Evolutionary conservation across 2,888 invertebrate species (phyloP), one percentile per base, ranked within the genome.

Genomic region (Esperia sulphurella): DNA sequence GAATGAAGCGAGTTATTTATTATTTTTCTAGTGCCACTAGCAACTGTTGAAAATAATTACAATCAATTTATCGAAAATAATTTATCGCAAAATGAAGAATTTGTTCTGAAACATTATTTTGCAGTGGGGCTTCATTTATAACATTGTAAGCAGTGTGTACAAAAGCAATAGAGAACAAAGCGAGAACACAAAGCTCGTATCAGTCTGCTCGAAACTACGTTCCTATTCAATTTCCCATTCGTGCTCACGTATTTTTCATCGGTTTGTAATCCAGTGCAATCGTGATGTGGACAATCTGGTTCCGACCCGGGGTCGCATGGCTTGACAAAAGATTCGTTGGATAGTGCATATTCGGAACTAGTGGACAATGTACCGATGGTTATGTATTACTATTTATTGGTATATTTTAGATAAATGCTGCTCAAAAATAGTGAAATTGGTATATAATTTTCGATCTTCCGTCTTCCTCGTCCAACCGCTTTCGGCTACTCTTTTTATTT

Each of bases 161-260:
- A 67, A 63, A 66, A 64, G 67, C 61, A 68, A 55, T 53, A 53
- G 52, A 52, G 60, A 68, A 70, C 67, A 69, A 71, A 69, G 61
- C 60, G 53, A 50, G 55, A 63, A 63, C 59, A 63, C 69, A 70
- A 72, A 75, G 67, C 66, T 65, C 55, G 61, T 61, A 68, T 65
- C 63, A 65, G 65, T 64, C 68, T 58, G 56, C 63, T 59, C 61
- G 54, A 63, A 69, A 74, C 66, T 67, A 71, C 70, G 66, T 71
- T 76, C 73, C 73, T 74, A 75, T 82, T 78, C 79, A 78, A 80
- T 80, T 71, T 72, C 71, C 70, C 63, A 65, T 70, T 68, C 63
- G 68, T 63, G 61, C 60, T 65, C 59, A 53, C 58, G 67, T 72
- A 79, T 79, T 79, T 80, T 82, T 79, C 78, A 79, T 76, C 71